A percentile compares a stretch with the other conserved stretches of the same genome.
phyloP scores from a whole-genome alignment of 2,113 vertebrate genomes.

The Lampris incognitus region DNA sequence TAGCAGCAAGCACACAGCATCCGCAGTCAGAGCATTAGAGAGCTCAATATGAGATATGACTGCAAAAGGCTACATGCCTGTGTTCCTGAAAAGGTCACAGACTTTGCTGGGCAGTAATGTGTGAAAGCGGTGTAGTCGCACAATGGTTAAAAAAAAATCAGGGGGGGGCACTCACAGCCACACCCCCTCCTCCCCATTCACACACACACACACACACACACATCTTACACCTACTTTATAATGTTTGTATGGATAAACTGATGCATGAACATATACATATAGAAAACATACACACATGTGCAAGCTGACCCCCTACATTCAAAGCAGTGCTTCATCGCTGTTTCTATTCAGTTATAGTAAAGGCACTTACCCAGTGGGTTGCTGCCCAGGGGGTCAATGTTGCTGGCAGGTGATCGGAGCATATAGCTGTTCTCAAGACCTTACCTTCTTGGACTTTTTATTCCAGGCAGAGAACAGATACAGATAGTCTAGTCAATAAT shows the following conservation, averaged over 20 bases:
- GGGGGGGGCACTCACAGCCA: not conserved
- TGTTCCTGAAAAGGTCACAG: slow-evolving; percentile 81
- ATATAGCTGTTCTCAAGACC: too few species aligned
- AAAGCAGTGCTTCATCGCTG: slow-evolving; percentile 8
- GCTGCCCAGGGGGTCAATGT: not conserved
- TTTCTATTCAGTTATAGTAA: slow-evolving; percentile 5
- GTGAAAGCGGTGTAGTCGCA: slow-evolving; percentile 73
- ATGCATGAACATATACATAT: not conserved
- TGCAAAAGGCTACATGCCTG: slow-evolving; percentile 75
- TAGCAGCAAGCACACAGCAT: slow-evolving; percentile 65
- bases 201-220: slow-evolving; percentile 3
- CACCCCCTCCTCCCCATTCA: too few species aligned
- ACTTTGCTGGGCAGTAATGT: slow-evolving; percentile 80
- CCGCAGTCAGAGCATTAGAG: slow-evolving; percentile 73
- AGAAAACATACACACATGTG: not conserved
- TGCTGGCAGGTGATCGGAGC: slow-evolving; percentile 3
- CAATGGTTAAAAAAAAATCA: slow-evolving; percentile 57
- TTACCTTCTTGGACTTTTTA: too few species aligned
- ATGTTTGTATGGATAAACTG: slow-evolving; percentile 9
- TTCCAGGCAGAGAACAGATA: too few species aligned
- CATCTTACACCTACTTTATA: slow-evolving; percentile 14
- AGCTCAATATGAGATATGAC: slow-evolving; percentile 84
- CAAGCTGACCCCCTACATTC: not conserved
- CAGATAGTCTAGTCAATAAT: too few species aligned
- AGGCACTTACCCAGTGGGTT: not conserved